phyloP scores from a whole-genome alignment of 2,113 vertebrate species.

The Pseudonaja textilis region DNA sequence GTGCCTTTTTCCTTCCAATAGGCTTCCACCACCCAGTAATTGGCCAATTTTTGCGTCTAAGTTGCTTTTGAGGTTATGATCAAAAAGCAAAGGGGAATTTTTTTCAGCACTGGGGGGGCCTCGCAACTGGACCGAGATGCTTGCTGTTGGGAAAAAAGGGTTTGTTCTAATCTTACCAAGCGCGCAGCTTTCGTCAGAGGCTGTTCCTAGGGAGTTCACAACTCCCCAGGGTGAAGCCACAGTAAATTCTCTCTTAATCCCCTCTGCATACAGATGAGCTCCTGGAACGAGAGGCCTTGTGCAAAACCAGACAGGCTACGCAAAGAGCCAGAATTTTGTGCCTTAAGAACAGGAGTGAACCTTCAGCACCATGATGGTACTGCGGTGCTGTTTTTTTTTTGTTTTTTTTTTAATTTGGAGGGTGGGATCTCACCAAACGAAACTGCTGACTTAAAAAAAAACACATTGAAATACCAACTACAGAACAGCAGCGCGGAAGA shows the following conservation, averaged over 20 bases:
- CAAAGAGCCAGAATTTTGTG: slow-evolving; percentile 59
- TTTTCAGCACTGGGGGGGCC: slow-evolving; percentile 73
- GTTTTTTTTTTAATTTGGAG: neutral
- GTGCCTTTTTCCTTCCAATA: slow-evolving; percentile 49
- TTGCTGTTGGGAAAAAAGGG: slow-evolving; percentile 72
- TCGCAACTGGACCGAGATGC: slow-evolving; percentile 75
- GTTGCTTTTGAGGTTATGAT: slow-evolving; percentile 83
- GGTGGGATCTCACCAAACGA: neutral
- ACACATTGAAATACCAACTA: slow-evolving; percentile 23
- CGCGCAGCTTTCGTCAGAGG: slow-evolving; percentile 78
- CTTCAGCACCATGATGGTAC: slow-evolving; percentile 20
- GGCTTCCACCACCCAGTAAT: slow-evolving; percentile 68
- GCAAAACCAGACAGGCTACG: slow-evolving; percentile 67
- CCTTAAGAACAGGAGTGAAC: slow-evolving; percentile 68
- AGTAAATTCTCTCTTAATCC: slow-evolving; percentile 92
- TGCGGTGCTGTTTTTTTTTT: neutral
- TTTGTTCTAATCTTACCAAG: slow-evolving; percentile 83
- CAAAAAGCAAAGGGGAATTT: slow-evolving; percentile 83
- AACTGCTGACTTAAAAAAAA: slow-evolving; percentile 33
- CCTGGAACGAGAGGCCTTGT: slow-evolving; percentile 72
- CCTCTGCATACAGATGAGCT: slow-evolving; percentile 90
- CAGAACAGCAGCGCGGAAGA: neutral
- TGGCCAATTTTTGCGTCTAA: slow-evolving; percentile 75
- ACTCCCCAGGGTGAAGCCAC: slow-evolving; percentile 83
- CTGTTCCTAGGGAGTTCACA: slow-evolving; percentile 81